phyloP scores from a whole-genome alignment of 1,140 invertebrate species.

The Drosophila micromelanica region DNA sequence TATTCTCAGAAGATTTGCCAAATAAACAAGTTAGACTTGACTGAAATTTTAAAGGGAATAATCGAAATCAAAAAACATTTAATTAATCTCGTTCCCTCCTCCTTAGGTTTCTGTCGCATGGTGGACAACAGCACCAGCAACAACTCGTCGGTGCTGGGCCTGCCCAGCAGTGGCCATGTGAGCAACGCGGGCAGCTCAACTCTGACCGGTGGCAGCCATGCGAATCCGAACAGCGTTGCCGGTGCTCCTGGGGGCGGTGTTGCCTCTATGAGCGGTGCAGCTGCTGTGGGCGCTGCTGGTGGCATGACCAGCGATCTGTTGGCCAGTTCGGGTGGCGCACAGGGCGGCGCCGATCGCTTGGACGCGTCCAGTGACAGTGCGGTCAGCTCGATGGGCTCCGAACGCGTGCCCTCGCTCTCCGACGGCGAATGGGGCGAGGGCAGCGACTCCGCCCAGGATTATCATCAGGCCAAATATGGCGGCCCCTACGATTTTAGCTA shows the following conservation, averaged over 20 bases:
- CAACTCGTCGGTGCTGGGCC: conserved; percentile 80
- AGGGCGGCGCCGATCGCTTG: conserved; percentile 87
- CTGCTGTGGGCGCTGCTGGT: conserved; percentile 55
- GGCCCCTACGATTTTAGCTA: conserved; percentile 91
- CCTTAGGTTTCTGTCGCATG: conserved; percentile 93
- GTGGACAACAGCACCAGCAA: conserved; percentile 87
- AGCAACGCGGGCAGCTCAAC: conserved; percentile 60
- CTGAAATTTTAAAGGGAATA: too few relatives aligned
- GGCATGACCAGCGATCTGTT: conserved; percentile 80
- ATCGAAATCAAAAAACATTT: too few relatives aligned
- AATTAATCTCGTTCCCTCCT: not conserved
- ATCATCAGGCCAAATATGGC: conserved; percentile 88
- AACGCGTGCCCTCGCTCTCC: conserved; percentile 93
- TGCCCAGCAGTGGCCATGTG: conserved; percentile 73
- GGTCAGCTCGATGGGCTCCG: conserved; percentile 95
- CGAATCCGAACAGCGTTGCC: conserved; percentile 42
- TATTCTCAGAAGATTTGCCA: too few relatives aligned
- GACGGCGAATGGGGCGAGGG: conserved; percentile 96
- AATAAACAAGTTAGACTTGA: too few relatives aligned
- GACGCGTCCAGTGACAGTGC: conserved; percentile 94
- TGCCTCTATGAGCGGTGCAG: conserved; percentile 55
- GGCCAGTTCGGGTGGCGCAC: conserved; percentile 53
- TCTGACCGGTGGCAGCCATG: conserved; percentile 49
- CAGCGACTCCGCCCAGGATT: conserved; percentile 91
- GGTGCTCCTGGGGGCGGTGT: conserved; percentile 65